Evolutionary conservation across 2,888 invertebrate species (phyloP), one percentile per base, ranked within the genome.

Genomic region (Drosophila anomelani): DNA sequence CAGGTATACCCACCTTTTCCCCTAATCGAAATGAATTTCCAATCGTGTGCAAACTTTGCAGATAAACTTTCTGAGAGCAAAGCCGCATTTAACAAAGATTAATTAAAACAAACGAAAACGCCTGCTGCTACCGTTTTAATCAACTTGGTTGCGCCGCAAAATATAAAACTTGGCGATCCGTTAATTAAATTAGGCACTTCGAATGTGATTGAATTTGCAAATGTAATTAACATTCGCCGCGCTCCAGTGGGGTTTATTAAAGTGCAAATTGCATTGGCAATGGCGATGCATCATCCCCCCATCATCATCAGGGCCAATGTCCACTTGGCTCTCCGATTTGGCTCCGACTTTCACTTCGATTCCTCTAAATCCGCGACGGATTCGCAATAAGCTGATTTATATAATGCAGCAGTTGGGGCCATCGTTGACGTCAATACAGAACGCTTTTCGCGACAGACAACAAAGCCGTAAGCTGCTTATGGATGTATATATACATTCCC

Each of bases 381-480:
- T 53, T 67, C 41, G 62, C 9, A 26, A 57, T 76, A 79, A 81
- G 76, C 85, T 55, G 81, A 54, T 78, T 88, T 78, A 69, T 51
- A 81, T 66, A 47, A 76, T 59, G 61, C 77, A 76, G 39, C 51
- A 20, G 51, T 51, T 51, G 47, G 62, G 39, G 63, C 54, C 64
- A 43, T 32, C 59, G 62, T 41, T 88, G 85, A 81, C 88, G 85
- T 81, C 82, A 81, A 58, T 54, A 23, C 69, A 67, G 47, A 59
- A 69, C 34, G 46, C 43, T 54, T 66, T 72, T 66, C 56, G 53
- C 49, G 55, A 64, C 71, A 74, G 54, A 69, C 73, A 54, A 69
- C 55, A 76, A 76, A 76, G 54, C 70, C 78, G 74, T 81, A 83
- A 87, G 82, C 89, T 41, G 85, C 71, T 88, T 88, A 85, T 47